phyloP scores from a whole-genome alignment of 2,113 vertebrate genomes.

The Hippocampus barbouri region DNA sequence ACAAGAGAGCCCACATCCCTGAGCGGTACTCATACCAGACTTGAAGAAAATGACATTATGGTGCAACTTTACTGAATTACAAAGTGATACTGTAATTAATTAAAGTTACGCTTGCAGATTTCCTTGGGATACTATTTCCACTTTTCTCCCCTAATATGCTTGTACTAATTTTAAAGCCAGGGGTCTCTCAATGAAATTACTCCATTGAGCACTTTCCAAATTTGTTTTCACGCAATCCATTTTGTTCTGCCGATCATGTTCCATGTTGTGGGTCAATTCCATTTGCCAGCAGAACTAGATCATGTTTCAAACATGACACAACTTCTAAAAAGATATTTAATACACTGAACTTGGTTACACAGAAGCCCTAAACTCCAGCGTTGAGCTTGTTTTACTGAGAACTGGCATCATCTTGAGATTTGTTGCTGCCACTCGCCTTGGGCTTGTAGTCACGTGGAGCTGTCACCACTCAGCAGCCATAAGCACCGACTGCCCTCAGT shows the following conservation, averaged over 20 bases:
- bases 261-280: constrained; percentile 11
- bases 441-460: constrained; percentile 27
- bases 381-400: neutral
- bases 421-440: constrained; percentile 34
- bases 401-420: constrained; percentile 18
- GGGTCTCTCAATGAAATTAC: neutral
- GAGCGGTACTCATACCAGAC: too few relatives aligned
- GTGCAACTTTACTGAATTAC: too few relatives aligned
- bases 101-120: neutral
- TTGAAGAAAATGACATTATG: neutral
- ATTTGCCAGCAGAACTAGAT: neutral
- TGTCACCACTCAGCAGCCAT: constrained; percentile 6
- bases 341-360: neutral
- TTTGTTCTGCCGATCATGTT: constrained; percentile 21
- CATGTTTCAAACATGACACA: neutral
- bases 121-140: neutral
- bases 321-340: neutral
- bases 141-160: neutral
- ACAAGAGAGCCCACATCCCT: too few relatives aligned
- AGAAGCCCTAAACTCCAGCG: constrained; percentile 6
- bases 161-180: too few relatives aligned
- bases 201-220: constrained; percentile 1
- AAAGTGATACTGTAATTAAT: neutral
- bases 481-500: constrained; percentile 37
- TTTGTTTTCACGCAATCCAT: constrained; percentile 8